These are phyloP conservation scores for Phytoseiulus persimilis DNA, from an alignment of 2,888 invertebrate species.

Conservation along the genomic window DNA sequence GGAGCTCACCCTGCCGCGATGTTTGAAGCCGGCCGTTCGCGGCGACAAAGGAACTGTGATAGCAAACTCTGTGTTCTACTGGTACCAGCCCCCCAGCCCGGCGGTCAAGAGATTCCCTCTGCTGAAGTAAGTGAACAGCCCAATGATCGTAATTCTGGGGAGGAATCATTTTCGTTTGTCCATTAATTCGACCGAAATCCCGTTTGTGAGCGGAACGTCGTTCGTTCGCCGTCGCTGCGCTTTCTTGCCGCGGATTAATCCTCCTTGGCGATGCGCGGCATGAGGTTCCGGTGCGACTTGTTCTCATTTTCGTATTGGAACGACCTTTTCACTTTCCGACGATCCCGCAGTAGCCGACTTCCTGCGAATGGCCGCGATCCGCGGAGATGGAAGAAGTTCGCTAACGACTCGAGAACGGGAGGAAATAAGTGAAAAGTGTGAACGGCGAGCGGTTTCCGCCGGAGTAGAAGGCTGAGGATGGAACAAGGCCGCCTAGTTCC, in stretches of 20 bases:
- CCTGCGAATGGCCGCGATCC: background rate
- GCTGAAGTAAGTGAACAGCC: background rate
- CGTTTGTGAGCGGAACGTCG: background rate
- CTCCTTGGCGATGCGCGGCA: background rate
- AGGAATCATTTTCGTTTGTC: too few relatives aligned
- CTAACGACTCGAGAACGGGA: background rate
- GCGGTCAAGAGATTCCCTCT: slow-evolving; percentile 26
- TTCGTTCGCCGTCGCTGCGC: too few relatives aligned
- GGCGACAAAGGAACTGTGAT: slow-evolving; percentile 30
- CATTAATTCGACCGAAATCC: too few relatives aligned
- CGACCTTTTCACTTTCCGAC: background rate
- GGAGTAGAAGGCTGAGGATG: too few relatives aligned
- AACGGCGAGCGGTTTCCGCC: background rate
- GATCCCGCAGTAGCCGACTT: background rate
- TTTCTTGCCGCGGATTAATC: background rate
- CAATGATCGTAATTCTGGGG: background rate
- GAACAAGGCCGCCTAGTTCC: background rate
- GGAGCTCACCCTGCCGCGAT: background rate
- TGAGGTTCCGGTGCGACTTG: background rate
- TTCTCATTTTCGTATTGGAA: background rate
- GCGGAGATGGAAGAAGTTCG: background rate
- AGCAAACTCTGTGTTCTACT: slow-evolving; percentile 35
- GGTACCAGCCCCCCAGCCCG: slow-evolving; percentile 28
- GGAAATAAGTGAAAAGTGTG: background rate
- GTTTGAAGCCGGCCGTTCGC: slow-evolving; percentile 16